phyloP scores from a whole-genome alignment of 2,113 vertebrate species.

The Solenodon paradoxus region DNA sequence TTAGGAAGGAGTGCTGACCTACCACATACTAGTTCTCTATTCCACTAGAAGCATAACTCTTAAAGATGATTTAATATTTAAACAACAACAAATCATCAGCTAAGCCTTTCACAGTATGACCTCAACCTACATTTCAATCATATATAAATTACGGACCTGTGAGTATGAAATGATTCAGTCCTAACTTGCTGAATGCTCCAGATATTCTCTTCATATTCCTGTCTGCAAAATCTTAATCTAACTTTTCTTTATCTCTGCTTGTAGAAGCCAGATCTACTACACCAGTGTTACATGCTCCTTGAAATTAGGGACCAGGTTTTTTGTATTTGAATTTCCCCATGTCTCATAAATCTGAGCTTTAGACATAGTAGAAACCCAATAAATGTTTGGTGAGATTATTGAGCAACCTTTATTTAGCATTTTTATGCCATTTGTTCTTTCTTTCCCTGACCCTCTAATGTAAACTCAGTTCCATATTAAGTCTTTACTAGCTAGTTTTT shows the following conservation, averaged over 20 bases:
- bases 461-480: conserved; percentile 51
- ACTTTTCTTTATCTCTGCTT: not conserved
- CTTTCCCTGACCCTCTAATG: conserved; percentile 30
- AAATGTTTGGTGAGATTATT: conserved; percentile 24
- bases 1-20: not conserved
- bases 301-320: not conserved
- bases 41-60: not conserved
- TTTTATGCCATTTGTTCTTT: conserved; percentile 37
- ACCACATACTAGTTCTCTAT: not conserved
- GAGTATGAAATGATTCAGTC: not conserved
- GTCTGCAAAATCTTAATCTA: not conserved
- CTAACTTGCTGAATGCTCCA: not conserved
- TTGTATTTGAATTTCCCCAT: not conserved
- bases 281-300: not conserved
- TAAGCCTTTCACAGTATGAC: not conserved
- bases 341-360: not conserved
- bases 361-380: not conserved
- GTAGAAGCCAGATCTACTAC: not conserved
- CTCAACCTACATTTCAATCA: not conserved
- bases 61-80: not conserved
- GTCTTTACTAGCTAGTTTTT: conserved; percentile 72
- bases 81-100: not conserved
- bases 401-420: conserved; percentile 1
- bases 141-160: not conserved
- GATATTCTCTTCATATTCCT: not conserved